Percentiles rank a stretch among this genome's conserved stretches.
These are phyloP conservation scores for Diorhabda carinulata DNA, from an alignment of 1,140 invertebrate species.

Conservation along the genomic window DNA sequence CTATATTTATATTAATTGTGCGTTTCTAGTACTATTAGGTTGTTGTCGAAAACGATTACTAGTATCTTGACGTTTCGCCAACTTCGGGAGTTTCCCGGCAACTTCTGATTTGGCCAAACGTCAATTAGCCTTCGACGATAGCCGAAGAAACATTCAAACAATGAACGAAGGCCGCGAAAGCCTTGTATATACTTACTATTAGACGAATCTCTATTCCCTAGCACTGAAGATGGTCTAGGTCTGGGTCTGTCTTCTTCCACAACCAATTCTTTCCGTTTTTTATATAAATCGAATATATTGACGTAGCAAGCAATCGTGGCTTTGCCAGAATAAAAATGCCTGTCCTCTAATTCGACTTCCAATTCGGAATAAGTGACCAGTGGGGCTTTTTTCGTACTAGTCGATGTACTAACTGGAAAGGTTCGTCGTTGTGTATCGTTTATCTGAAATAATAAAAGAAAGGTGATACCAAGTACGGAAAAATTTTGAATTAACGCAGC, in stretches of 20 bases:
- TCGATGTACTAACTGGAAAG: conserved; percentile 8
- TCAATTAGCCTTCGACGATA: too few relatives aligned
- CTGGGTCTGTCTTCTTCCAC: conserved; percentile 39
- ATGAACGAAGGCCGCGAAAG: too few relatives aligned
- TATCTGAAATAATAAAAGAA: conserved; percentile 29
- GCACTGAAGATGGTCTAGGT: conserved; percentile 41
- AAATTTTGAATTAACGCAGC: too few relatives aligned
- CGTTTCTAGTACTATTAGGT: too few relatives aligned
- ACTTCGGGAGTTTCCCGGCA: too few relatives aligned
- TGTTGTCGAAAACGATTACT: too few relatives aligned
- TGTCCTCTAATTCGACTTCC: conserved; percentile 36
- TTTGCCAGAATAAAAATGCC: conserved; percentile 36
- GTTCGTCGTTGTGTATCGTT: conserved; percentile 30
- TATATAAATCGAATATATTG: conserved; percentile 38
- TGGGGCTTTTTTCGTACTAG: conserved; percentile 24
- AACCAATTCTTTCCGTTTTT: conserved; percentile 29
- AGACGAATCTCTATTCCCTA: conserved; percentile 24
- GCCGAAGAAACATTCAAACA: too few relatives aligned
- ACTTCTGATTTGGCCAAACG: too few relatives aligned
- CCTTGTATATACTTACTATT: background rate
- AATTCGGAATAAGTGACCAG: conserved; percentile 34
- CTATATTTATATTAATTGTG: too few relatives aligned
- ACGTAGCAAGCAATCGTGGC: conserved; percentile 35
- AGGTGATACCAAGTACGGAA: background rate
- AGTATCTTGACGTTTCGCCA: too few relatives aligned